Conservation (phyloP, 1,140 invertebrate genomes). For the Papilio xuthus region DNA sequence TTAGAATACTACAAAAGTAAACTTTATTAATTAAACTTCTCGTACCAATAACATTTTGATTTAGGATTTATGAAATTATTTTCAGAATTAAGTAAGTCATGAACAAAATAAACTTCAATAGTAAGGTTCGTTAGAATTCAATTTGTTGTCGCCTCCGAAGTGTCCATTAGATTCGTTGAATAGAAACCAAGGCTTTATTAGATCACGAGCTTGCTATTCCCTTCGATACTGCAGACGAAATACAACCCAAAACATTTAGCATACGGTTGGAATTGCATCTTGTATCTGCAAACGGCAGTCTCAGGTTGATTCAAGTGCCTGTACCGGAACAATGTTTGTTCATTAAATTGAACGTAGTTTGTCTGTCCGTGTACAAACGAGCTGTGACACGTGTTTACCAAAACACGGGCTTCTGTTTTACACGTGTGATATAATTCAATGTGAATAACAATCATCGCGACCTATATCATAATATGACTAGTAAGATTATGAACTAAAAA, state of each 20-base stretch:
- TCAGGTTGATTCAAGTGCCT: conserved; percentile 29
- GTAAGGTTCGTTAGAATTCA: conserved; percentile 26
- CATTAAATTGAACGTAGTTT: conserved; percentile 30
- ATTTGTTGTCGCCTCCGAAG: conserved; percentile 17
- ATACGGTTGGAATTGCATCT: background rate
- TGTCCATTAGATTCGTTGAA: conserved; percentile 26
- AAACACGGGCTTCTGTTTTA: background rate
- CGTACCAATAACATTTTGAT: too few species aligned
- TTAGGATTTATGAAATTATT: background rate
- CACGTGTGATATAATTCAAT: background rate
- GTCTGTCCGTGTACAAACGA: conserved; percentile 14
- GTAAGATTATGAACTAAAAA: too few species aligned
- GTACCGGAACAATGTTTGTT: conserved; percentile 33
- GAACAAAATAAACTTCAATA: conserved; percentile 24
- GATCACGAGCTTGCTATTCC: conserved; percentile 4
- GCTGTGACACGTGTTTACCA: conserved; percentile 5
- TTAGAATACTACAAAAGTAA: background rate
- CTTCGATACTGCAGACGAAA: background rate
- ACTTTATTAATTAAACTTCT: too few species aligned
- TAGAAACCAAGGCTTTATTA: conserved; percentile 28
- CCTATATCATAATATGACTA: background rate
- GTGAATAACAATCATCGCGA: background rate
- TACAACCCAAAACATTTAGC: background rate
- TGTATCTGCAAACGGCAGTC: background rate
- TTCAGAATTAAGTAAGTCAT: background rate